These are phyloP conservation scores for Mus musculus DNA, from an alignment of 2,113 vertebrate genomes.

Conservation along the genomic window DNA sequence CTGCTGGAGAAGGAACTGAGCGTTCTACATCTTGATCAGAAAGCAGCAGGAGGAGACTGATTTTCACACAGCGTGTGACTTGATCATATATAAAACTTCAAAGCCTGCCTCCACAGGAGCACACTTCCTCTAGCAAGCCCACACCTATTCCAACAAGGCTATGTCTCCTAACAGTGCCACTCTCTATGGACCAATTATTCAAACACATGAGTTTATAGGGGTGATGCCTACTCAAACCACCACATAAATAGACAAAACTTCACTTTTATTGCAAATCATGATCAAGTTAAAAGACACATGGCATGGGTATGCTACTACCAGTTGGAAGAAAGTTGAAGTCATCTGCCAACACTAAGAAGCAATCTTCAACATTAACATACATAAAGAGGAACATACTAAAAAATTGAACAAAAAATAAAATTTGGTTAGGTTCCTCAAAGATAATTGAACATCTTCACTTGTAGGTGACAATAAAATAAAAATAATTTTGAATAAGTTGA, in stretches of 20 bases:
- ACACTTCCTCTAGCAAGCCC: background rate
- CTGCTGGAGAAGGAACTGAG: background rate
- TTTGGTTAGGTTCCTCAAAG: conserved; percentile 9
- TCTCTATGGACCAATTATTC: background rate
- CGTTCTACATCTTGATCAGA: background rate
- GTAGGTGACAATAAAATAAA: conserved; percentile 16
- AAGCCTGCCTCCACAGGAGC: background rate
- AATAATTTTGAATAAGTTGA: background rate
- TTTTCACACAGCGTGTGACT: background rate
- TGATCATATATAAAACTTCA: background rate
- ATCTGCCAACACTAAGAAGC: conserved; percentile 17
- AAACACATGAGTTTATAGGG: background rate
- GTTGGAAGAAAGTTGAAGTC: background rate
- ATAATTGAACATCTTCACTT: background rate
- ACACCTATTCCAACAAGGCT: background rate
- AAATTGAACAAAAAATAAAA: background rate
- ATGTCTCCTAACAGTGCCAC: background rate
- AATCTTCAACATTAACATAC: background rate
- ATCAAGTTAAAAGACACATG: conserved; percentile 12
- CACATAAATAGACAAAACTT: background rate
- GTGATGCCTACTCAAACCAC: background rate
- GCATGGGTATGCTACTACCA: background rate
- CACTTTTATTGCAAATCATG: conserved; percentile 24
- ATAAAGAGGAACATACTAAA: background rate
- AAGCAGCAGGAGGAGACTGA: background rate